These are phyloP conservation scores for Hypena proboscidalis DNA, from an alignment of 2,888 invertebrate species.

Conservation along the genomic window DNA sequence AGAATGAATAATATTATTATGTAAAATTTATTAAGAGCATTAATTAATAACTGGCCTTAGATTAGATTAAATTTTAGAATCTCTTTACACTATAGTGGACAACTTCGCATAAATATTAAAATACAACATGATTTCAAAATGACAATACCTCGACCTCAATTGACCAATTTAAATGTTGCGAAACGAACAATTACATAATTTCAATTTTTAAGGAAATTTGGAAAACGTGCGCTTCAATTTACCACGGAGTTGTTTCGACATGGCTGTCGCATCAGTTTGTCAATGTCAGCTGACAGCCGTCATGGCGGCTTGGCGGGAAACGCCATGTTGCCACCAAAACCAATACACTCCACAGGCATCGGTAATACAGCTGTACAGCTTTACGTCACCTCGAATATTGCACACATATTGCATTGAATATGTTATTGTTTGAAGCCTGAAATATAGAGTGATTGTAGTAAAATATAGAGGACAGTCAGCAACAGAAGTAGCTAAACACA, in stretches of 20 bases:
- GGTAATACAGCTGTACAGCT: conserved; percentile 7
- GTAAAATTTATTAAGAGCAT: too few species aligned
- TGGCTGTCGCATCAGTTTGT: conserved; percentile 42
- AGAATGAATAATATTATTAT: too few species aligned
- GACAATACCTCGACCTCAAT: conserved; percentile 22
- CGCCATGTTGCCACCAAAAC: conserved; percentile 28
- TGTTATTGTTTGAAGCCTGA: not conserved
- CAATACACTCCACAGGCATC: conserved; percentile 14
- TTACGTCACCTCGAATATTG: conserved; percentile 12
- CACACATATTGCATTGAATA: not conserved
- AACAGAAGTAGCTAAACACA: too few species aligned
- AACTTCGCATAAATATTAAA: conserved; percentile 19
- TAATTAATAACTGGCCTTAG: too few species aligned
- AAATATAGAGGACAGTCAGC: too few species aligned
- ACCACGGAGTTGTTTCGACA: conserved; percentile 43
- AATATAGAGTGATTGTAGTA: too few species aligned
- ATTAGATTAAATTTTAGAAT: too few species aligned
- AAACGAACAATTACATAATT: conserved; percentile 37
- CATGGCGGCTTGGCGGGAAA: too few species aligned
- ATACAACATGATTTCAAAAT: conserved; percentile 18
- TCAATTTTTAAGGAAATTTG: conserved; percentile 38
- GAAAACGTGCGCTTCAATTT: conserved; percentile 49
- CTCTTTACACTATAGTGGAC: too few species aligned
- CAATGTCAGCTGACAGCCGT: conserved; percentile 33
- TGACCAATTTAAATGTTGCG: conserved; percentile 26